Conservation (phyloP, 2,113 vertebrate species). For the Apodemus speciosus region DNA sequence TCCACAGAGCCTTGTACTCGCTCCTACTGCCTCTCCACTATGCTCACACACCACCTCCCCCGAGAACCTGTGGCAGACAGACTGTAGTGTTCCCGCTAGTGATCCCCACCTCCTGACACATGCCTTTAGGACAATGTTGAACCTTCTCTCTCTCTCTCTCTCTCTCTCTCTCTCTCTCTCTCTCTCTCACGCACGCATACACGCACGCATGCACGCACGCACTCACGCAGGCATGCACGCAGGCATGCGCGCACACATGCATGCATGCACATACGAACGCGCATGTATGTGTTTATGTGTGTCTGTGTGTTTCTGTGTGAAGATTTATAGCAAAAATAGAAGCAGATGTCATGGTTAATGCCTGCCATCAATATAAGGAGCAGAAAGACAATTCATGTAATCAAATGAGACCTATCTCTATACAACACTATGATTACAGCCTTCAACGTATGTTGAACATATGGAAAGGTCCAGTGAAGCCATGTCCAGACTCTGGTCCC, state of each 20-base stretch:
- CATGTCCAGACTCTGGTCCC: background rate
- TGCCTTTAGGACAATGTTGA: background rate
- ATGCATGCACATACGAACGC: too few species aligned
- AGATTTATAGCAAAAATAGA: slow-evolving; percentile 1
- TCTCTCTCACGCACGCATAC: too few species aligned
- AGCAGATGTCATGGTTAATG: background rate
- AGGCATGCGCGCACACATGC: too few species aligned
- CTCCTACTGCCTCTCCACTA: background rate
- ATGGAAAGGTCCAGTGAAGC: background rate
- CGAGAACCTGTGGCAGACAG: background rate
- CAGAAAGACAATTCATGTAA: background rate
- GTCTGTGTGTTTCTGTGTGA: too few species aligned
- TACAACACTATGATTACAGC: background rate
- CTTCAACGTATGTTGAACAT: background rate
- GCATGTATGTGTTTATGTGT: too few species aligned
- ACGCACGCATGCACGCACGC: too few species aligned
- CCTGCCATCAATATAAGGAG: background rate
- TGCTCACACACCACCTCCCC: background rate
- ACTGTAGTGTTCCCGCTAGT: too few species aligned
- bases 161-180: too few species aligned
- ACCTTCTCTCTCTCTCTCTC: too few species aligned
- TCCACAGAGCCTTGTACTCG: background rate
- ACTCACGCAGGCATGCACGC: too few species aligned
- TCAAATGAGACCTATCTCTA: background rate
- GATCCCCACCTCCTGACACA: background rate